Base-by-base conservation (phyloP, 2,113 vertebrate species). In the Syngnathoides biaculeatus region DNA sequence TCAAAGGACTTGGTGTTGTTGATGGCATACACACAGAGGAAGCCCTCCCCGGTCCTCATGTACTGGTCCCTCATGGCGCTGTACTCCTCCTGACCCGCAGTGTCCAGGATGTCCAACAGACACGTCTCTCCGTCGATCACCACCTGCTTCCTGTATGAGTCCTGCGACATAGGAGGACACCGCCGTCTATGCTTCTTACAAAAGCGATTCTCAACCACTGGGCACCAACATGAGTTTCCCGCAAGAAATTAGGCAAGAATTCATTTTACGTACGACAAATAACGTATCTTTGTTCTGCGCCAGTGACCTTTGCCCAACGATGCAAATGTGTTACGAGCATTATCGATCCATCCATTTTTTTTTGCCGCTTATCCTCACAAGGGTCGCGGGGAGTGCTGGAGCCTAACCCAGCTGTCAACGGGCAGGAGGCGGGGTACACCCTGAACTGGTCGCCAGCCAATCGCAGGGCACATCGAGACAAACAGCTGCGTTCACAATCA, bases 51-150 rank as follows among this genome's bases (percentile, higher is more conserved):
- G 0, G 90, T 92, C 66, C 93, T 92, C 94, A 95, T 89, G 64
- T 95, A 95, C 83, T 96, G 94, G 83, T 95, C 93, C 75, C 92
- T 89, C 91, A 94, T 93, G 69, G 93, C 91, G n/a, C 89, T 94
- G 84, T 93, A 93, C 87, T 93, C 92, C 84, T 93, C 92, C 79
- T 93, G 92, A 83, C 92, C 92, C 62, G 91, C 91, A 26, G 91
- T 92, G 89, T 92, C 92, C 84, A 93, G 86, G 76, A 92, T 92
- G 88, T 93, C 92, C 87, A 93, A 26, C 62, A 92, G 85, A 76
- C 92, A 93, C 0, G 92, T 93, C 87, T 93, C 92, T 5, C 91
- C 90, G 38, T 93, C 91, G 1, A 93, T 93, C 82, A 92, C 91
- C 69, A 92, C 92, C 81, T 92, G 92, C 53, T 92, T 93, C 74